These are phyloP conservation scores for Brenthis ino DNA, from an alignment of 2,888 invertebrate species.

Conservation along the genomic window DNA sequence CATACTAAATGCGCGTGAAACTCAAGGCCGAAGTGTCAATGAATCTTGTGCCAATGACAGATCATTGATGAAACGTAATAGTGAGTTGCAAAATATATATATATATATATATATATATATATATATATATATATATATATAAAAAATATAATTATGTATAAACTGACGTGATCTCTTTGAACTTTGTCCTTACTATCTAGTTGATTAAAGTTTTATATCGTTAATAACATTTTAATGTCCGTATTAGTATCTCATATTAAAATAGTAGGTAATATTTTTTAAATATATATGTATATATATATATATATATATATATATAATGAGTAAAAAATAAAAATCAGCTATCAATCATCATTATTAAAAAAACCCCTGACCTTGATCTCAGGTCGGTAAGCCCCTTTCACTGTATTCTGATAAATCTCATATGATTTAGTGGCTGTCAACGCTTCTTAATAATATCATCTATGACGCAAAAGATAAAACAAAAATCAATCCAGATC, in stretches of 20 bases:
- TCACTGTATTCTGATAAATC: conserved; percentile 27
- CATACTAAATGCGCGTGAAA: conserved; percentile 18
- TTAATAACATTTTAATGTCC: conserved; percentile 19
- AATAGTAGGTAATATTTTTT: no score
- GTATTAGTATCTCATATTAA: neutral
- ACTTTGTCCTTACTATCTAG: conserved; percentile 15
- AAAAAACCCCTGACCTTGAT: no score
- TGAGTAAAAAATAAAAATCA: no score
- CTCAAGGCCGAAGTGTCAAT: conserved; percentile 31
- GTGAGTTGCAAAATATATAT: neutral
- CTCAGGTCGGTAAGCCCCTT: no score
- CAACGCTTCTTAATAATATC: conserved; percentile 24
- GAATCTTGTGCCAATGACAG: conserved; percentile 19
- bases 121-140: neutral
- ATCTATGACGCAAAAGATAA: conserved; percentile 35
- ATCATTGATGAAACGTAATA: neutral
- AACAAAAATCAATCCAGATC: conserved; percentile 38
- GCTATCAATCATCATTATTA: no score
- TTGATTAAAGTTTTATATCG: neutral
- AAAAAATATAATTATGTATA: neutral
- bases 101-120: neutral
- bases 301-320: no score
- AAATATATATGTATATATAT: no score
- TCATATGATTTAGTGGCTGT: conserved; percentile 35
- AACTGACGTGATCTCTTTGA: neutral